Evolutionary conservation across 2,888 invertebrate genomes (phyloP).

Genomic region (Volucella bombylans): DNA sequence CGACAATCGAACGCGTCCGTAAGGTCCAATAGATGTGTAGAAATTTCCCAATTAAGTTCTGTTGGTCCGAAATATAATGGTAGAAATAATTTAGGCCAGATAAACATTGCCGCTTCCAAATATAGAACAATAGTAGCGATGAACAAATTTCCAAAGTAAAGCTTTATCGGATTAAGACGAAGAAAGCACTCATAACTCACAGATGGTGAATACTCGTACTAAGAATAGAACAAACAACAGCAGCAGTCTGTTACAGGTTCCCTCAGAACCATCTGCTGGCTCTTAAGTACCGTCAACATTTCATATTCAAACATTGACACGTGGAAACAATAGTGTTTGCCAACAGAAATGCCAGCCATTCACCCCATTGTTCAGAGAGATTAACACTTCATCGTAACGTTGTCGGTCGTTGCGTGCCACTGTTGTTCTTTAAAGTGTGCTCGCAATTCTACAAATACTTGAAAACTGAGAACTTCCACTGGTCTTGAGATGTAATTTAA

Average conservation of each 20-base stretch:
- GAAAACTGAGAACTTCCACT: constrained; percentile 30
- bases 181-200: no score
- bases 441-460: not conserved
- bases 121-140: no score
- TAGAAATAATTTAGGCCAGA: no score
- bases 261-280: constrained; percentile 40
- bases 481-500: constrained; percentile 67
- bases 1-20: no score
- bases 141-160: no score
- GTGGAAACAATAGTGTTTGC: constrained; percentile 66
- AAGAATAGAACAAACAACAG: constrained; percentile 17
- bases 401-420: not conserved
- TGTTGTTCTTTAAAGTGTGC: constrained; percentile 45
- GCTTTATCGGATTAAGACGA: no score
- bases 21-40: no score
- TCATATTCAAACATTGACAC: constrained; percentile 63
- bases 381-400: constrained; percentile 63
- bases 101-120: no score
- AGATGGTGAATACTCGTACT: no score
- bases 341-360: constrained; percentile 54
- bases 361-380: constrained; percentile 56
- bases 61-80: no score
- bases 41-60: no score
- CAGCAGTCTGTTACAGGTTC: constrained; percentile 34
- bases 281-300: constrained; percentile 17